phyloP scores from a whole-genome alignment of 2,797 vertebrate genomes.

The Malurus splendens region DNA sequence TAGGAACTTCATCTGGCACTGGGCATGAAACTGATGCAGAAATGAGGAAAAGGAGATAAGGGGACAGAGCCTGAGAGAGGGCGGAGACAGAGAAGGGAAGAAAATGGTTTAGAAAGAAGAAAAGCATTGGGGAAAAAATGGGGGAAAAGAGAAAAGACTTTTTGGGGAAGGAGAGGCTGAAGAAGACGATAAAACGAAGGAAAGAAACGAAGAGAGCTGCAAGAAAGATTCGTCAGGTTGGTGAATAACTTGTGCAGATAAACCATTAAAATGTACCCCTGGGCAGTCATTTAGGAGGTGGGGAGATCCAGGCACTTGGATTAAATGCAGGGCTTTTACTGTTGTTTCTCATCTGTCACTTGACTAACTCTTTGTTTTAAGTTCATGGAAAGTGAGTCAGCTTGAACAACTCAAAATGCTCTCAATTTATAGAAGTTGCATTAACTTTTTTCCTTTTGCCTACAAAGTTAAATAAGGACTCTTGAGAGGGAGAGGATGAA shows the following conservation, averaged over 20 bases:
- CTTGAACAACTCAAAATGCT: background rate
- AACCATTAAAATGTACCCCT: background rate
- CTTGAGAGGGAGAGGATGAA: background rate
- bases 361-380: background rate
- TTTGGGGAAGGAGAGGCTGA: slow-evolving; percentile 7
- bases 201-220: slow-evolving; percentile 11
- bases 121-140: background rate
- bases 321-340: background rate
- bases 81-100: background rate
- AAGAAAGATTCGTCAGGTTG: background rate
- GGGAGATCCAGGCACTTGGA: background rate
- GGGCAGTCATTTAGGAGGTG: background rate
- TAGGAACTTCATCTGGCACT: background rate
- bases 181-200: slow-evolving; percentile 10
- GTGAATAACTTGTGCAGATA: background rate
- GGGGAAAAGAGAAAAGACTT: slow-evolving; percentile 25
- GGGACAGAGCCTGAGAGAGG: background rate
- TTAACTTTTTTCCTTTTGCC: background rate
- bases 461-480: background rate
- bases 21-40: background rate
- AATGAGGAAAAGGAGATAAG: background rate
- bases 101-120: background rate
- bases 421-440: background rate
- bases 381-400: background rate
- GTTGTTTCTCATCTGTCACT: background rate